Base-by-base conservation (phyloP, 2,797 vertebrate species). In the Sciurus vulgaris region DNA sequence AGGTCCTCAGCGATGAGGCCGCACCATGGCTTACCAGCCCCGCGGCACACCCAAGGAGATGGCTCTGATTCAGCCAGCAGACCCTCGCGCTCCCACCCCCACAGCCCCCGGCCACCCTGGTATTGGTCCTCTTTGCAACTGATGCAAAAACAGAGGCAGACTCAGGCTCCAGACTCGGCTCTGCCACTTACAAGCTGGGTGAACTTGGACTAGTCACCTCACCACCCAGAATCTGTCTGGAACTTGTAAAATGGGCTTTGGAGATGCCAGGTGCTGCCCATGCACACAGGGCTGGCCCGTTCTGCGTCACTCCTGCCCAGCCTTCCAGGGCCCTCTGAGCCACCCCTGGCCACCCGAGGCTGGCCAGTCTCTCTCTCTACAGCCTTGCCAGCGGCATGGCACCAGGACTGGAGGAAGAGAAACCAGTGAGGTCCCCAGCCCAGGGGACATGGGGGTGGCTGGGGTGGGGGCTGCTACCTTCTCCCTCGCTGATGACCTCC, bases 401-500 rank as follows among this genome's bases (percentile, higher is more conserved):
- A 12, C 33, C 81, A 35, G 65, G 67, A 4, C 0, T 7, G 13
- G 35, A 54, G 78, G 30, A 18, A 2, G 5, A 15, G 4, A 26
- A 18, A 15, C 9, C 4, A 24, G 6, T 1, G 41, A 8, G 7
- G 41, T 3, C 10, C 59, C 47, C 20, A 7, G 56, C 47, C 82
- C 26, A 0, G 49, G 41, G 78, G 26, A 74, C 1, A 11, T 0
- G 49, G 69, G 41, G 98, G 97, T 33, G 98, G 97, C 88, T 98
- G 98, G 98, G 77, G 49, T 2, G 17, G 54, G 9, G 3, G 51
- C 38, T 51, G 30, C 65, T 97, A 99, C 99, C 99, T 91, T 99
- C 98, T 28, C 98, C 99, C 97, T 99, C 99, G 20, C 96, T 98
- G 97, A 99, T 98, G 94, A 98, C 98, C 89, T 99, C 99, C 0